Evolutionary conservation across 2,797 vertebrate genomes (phyloP).

Genomic region (Rhinella marina): DNA sequence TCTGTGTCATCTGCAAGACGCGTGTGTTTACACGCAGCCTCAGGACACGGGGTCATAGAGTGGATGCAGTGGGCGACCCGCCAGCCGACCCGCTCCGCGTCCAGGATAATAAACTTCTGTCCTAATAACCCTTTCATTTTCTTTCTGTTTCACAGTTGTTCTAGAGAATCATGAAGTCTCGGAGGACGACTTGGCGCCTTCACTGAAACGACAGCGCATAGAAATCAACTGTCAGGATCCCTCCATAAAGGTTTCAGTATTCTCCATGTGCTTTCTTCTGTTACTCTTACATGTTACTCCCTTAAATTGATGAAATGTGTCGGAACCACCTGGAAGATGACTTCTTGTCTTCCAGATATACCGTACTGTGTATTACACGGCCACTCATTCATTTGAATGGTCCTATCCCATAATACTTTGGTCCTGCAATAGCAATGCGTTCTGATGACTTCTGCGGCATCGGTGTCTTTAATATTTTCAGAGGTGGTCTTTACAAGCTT

Average conservation of each 20-base stretch:
- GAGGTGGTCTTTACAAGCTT: too few species aligned
- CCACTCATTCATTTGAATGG: too few species aligned
- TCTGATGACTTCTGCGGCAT: neutral
- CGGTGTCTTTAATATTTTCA: too few species aligned
- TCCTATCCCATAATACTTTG: neutral
- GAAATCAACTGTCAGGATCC: conserved; percentile 87
- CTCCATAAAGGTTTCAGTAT: conserved; percentile 76
- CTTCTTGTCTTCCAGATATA: neutral
- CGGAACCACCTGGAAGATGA: neutral
- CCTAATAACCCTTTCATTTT: neutral
- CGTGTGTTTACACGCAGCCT: neutral
- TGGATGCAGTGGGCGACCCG: neutral
- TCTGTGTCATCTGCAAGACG: conserved; percentile 7
- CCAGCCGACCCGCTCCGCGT: neutral
- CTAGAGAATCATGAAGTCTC: conserved; percentile 88
- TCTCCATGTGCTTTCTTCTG: neutral
- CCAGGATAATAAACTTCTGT: neutral
- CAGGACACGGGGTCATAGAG: neutral
- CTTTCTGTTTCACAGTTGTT: conserved; percentile 76
- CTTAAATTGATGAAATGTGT: neutral
- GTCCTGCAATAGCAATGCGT: neutral
- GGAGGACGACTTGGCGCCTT: conserved; percentile 84
- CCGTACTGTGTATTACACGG: too few species aligned
- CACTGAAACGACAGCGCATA: conserved; percentile 87
- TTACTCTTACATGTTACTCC: neutral